Evolutionary conservation across 53 echinoderm and acorn worm species (phyloP), one percentile per base, ranked within the genome.

Genomic region (Stichopus horrens): DNA sequence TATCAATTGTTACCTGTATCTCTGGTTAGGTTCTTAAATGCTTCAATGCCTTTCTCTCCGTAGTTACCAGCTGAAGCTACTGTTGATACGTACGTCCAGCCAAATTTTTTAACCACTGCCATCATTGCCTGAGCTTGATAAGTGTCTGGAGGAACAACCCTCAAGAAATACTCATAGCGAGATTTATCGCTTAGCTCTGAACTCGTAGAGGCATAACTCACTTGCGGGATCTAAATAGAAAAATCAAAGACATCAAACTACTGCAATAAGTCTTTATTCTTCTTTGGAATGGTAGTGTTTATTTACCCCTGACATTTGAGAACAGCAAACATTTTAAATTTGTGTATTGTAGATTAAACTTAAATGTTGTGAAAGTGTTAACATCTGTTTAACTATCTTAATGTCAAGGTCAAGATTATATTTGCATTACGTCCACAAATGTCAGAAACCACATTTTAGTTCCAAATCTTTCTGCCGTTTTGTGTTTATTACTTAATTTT

Each of bases 111-210:
- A 21, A 98, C 96, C 23, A 98, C 89, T 23, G 94, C 99, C 65
- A 98, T 88, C 95, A 98, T 98, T 4, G 99, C 95, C 79, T 98
- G 99, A 7, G 95, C 95, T 86, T 98, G 99, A 89, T 96, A 96
- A 2, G 99, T 94, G 83, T 98, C 99, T 1, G 99, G 99, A 5
- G 99, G 99, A 8, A 98, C 99, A 19, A 98, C 99, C 6, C 99
- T 88, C 74, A 95, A 88, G 92, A 98, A 98, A 55, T 98, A 98
- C 63, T 89, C 99, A 75, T 93, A 98, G 9, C 99, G 94, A 59
- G 94, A 90, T 82, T 98, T 98, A 90, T 98, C 99, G 65, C 99
- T 98, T 75, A 98, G 83, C 90, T 98, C 99, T 1, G 99, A 94
- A 78, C 99, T 98, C 6, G 99, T 98, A 0, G 99, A 98, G 11